phyloP scores from a whole-genome alignment of 2,888 invertebrate species.

The Chelonus formosanus region DNA sequence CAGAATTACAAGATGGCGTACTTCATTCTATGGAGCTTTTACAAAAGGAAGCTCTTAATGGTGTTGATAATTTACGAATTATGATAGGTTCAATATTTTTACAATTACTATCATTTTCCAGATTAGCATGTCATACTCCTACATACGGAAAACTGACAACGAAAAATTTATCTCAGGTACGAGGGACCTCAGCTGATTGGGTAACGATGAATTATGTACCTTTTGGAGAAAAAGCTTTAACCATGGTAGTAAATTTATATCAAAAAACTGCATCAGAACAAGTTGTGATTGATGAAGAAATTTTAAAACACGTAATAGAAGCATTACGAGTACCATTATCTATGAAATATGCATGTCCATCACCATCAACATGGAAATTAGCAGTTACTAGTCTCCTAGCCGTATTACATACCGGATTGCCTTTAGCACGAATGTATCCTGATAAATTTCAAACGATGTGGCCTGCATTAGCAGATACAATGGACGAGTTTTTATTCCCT shows the following conservation, averaged over 20 bases:
- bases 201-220: constrained; percentile 85
- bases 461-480: constrained; percentile 83
- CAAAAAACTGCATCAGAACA: constrained; percentile 76
- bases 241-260: constrained; percentile 79
- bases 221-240: constrained; percentile 83
- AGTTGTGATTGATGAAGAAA: constrained; percentile 76
- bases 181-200: constrained; percentile 71
- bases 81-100: constrained; percentile 76
- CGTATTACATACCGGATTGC: constrained; percentile 84
- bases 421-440: constrained; percentile 82
- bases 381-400: constrained; percentile 80
- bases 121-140: constrained; percentile 75
- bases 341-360: constrained; percentile 83
- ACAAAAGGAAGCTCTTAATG: constrained; percentile 77
- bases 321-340: constrained; percentile 78
- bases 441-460: constrained; percentile 82
- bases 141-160: constrained; percentile 68
- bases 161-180: constrained; percentile 62
- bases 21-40: constrained; percentile 87
- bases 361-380: constrained; percentile 83
- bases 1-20: constrained; percentile 84
- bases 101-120: constrained; percentile 73
- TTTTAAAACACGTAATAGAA: constrained; percentile 76
- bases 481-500: constrained; percentile 93
- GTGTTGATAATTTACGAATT: constrained; percentile 69